These are phyloP conservation scores for Crambe crambe DNA, from an alignment of 37 sponge, comb jelly and placozoan species.

Conservation along the genomic window DNA sequence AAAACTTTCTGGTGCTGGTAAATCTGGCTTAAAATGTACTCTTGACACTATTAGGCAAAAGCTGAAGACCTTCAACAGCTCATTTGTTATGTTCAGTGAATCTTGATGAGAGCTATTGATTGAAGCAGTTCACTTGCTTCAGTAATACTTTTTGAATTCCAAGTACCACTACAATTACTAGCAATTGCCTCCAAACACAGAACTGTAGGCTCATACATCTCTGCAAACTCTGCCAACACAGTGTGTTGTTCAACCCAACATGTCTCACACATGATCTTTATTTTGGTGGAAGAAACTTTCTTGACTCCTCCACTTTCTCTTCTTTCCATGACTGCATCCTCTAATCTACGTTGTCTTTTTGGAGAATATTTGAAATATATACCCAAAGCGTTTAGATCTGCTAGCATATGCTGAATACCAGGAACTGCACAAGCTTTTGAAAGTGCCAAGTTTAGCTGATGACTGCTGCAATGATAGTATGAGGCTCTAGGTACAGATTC, in stretches of 20 bases:
- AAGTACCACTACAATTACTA: slow-evolving; percentile 7
- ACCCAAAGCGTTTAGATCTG: slow-evolving; percentile 22
- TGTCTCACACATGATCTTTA: slow-evolving; percentile 14
- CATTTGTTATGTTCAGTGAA: slow-evolving; percentile 5
- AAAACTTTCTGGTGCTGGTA: not conserved
- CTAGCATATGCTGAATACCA: slow-evolving; percentile 39
- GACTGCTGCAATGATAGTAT: slow-evolving; percentile 48
- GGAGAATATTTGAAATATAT: slow-evolving; percentile 49
- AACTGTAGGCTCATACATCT: slow-evolving; percentile 10
- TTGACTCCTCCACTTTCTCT: not conserved
- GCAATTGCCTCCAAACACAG: not conserved
- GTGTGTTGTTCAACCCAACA: slow-evolving; percentile 19
- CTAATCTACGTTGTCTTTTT: slow-evolving; percentile 15
- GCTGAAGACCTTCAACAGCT: not conserved
- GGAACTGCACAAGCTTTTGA: slow-evolving; percentile 18
- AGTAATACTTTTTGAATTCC: not conserved
- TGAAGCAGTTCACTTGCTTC: too few species aligned
- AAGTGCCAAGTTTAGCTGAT: slow-evolving; percentile 38
- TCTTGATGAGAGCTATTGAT: not conserved
- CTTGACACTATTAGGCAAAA: not conserved
- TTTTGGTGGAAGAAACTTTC: not conserved
- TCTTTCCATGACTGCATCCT: slow-evolving; percentile 4
- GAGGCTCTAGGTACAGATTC: slow-evolving; percentile 1
- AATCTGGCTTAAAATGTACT: too few species aligned
- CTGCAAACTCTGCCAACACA: slow-evolving; percentile 12